Percentiles rank a stretch among this genome's conserved stretches.
These are phyloP conservation scores for Axea sp. DNA, from an alignment of 2,888 invertebrate species.

Conservation along the genomic window DNA sequence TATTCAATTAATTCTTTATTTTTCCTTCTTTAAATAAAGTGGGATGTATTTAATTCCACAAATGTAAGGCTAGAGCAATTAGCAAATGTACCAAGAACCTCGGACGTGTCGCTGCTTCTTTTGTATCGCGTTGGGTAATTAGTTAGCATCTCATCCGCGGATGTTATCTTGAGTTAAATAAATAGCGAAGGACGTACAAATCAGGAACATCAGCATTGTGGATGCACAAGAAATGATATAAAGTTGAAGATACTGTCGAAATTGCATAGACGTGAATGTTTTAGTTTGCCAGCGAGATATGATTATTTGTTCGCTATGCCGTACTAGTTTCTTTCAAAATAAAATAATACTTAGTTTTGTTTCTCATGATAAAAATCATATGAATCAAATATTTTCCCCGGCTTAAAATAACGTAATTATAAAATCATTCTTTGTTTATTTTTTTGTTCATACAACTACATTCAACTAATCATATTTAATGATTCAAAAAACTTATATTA, in stretches of 20 bases:
- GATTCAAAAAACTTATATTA: neutral
- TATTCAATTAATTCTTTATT: slow-evolving; percentile 23
- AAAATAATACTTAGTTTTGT: neutral
- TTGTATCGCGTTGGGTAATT: slow-evolving; percentile 49
- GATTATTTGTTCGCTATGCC: slow-evolving; percentile 8
- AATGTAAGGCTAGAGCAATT: slow-evolving; percentile 50
- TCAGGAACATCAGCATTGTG: slow-evolving; percentile 26
- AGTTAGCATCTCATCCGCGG: slow-evolving; percentile 52
- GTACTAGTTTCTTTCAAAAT: slow-evolving; percentile 1
- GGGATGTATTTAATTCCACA: slow-evolving; percentile 50
- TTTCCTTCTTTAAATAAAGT: slow-evolving; percentile 21
- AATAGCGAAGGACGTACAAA: slow-evolving; percentile 19
- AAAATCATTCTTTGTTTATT: too few relatives aligned
- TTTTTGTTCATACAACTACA: neutral
- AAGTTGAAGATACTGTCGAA: slow-evolving; percentile 36
- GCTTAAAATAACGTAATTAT: too few relatives aligned
- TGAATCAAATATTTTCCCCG: neutral
- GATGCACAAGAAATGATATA: slow-evolving; percentile 26
- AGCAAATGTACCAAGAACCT: slow-evolving; percentile 54
- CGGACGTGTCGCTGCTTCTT: slow-evolving; percentile 52
- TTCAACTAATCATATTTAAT: slow-evolving; percentile 2
- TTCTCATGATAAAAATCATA: neutral
- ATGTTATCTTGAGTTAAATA: slow-evolving; percentile 46
- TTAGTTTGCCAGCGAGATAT: neutral
- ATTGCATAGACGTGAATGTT: neutral